phyloP scores from a whole-genome alignment of 2,797 vertebrate genomes.

The Antrozous pallidus region DNA sequence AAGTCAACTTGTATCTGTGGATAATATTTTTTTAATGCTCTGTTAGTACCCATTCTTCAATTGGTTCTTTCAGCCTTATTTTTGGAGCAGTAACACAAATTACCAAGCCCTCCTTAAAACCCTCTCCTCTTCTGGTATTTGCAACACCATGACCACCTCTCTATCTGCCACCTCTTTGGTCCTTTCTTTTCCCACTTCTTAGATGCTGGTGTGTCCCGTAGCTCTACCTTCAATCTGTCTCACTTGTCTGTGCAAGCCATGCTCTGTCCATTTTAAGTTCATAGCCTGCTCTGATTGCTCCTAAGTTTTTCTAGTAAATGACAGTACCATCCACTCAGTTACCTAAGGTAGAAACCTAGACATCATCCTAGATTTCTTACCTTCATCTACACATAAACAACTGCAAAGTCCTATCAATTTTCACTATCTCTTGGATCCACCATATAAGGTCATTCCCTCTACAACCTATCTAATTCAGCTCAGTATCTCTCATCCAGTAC shows the following conservation, averaged over 20 bases:
- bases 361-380: background rate
- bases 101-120: background rate
- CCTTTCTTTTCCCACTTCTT: background rate
- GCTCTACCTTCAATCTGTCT: background rate
- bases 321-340: background rate
- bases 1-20: background rate
- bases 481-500: background rate
- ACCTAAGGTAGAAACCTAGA: background rate
- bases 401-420: background rate
- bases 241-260: background rate
- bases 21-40: background rate
- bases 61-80: background rate
- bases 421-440: background rate
- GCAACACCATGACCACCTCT: background rate
- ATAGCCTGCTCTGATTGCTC: background rate
- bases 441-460: background rate
- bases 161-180: background rate
- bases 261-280: background rate
- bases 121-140: background rate
- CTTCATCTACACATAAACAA: background rate
- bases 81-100: background rate
- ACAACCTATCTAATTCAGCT: background rate
- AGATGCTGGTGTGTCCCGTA: background rate
- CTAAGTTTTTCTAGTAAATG: background rate
- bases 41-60: background rate